These are phyloP conservation scores for Rostratula benghalensis DNA, from an alignment of 2,113 vertebrate species.

Conservation along the genomic window DNA sequence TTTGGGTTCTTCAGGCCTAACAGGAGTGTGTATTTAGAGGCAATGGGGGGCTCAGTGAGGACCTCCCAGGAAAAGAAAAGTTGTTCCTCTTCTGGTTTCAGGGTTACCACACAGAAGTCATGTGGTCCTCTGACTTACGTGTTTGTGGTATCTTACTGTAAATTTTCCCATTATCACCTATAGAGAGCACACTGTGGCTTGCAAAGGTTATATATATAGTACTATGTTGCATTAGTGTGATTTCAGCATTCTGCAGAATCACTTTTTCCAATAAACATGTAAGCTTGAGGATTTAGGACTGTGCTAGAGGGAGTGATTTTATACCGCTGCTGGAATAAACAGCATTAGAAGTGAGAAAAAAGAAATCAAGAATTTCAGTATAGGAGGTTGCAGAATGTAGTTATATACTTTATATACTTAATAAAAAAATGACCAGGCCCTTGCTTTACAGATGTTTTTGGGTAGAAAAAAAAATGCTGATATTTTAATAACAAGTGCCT, in stretches of 20 bases:
- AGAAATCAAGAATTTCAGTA: not conserved
- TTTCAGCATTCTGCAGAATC: slow-evolving; percentile 13
- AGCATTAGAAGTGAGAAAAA: not conserved
- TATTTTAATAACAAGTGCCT: not conserved
- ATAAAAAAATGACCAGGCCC: not conserved
- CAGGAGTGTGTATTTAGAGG: not conserved
- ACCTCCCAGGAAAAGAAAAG: not conserved
- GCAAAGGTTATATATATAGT: not conserved
- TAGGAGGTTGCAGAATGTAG: not conserved
- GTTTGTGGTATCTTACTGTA: not conserved
- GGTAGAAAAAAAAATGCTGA: not conserved
- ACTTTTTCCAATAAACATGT: not conserved
- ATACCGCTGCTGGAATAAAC: not conserved
- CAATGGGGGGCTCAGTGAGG: not conserved
- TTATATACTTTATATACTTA: not conserved
- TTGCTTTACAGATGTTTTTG: not conserved
- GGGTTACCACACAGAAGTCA: not conserved
- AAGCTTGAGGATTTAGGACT: not conserved
- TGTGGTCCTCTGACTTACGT: not conserved
- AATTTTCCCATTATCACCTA: not conserved
- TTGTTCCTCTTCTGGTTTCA: not conserved
- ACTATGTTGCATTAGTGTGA: not conserved
- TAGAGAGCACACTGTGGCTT: not conserved
- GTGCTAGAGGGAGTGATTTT: not conserved
- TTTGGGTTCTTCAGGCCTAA: not conserved